Base-by-base conservation (phyloP, 2,888 invertebrate species). In the Drosophila anomalipes region DNA sequence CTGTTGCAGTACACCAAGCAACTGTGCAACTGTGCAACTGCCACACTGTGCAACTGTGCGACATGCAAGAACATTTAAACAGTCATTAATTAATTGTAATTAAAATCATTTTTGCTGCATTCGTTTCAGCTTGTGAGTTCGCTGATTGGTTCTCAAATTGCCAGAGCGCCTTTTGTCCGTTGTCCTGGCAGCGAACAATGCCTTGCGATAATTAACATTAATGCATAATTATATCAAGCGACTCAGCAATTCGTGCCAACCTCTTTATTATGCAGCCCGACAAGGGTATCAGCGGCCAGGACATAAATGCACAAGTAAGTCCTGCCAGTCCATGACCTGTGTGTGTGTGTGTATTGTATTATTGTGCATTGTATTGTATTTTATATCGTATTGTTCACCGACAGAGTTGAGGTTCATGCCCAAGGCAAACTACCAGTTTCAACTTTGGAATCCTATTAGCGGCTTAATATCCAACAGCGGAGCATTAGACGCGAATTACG, bases 71-170 rank as follows among this genome's bases (percentile, higher is more conserved):
- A 37, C 88, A 78, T 76, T 86, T 83, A 83, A 86, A 76, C 68
- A 82, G 72, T 54, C 86, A 86, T 87, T 90, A 90, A 87, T 87
- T 90, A 86, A 87, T 90, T 80, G 90, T 79, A 82, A 89, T 90
- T 87, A 90, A 87, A 87, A 86, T 83, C 70, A 88, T 88, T 86
- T 89, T 90, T 47, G 28, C 54, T 39, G 44, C 57, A 41, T 30
- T 54, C 61, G 39, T 69, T 68, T 72, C 60, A 70, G 67, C 58
- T 86, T 78, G 79, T 70, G 75, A 73, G 59, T 70, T 44, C 73
- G 53, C 66, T 78, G 74, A 82, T 88, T 87, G 90, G 62, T 74
- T 71, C 82, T 85, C 71, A 70, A 81, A 84, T 87, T 70, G 88
- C 51, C 67, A 58, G 60, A 70, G 49, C 58, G 54, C 79, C 74